Evolutionary conservation across 2,113 vertebrate genomes (phyloP).

Genomic region (Cathartes aura): DNA sequence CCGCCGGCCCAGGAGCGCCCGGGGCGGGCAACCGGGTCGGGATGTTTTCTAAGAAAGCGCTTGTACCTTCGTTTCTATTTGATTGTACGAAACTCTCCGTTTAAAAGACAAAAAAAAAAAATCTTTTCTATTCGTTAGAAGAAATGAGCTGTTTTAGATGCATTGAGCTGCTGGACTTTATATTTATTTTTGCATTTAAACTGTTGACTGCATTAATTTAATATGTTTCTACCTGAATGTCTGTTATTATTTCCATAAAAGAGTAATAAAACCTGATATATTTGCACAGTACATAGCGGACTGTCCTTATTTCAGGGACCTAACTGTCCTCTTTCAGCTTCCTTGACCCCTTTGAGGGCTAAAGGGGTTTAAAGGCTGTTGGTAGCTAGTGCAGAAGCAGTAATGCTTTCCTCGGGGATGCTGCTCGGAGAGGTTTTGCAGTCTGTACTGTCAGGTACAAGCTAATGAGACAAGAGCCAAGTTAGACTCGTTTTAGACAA

Average conservation of each 20-base stretch:
- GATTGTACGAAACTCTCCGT: slow-evolving; percentile 46
- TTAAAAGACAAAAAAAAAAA: slow-evolving; percentile 21
- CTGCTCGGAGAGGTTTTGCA: not conserved
- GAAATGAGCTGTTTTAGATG: slow-evolving; percentile 69
- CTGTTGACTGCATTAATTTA: slow-evolving; percentile 77
- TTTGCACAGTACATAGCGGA: slow-evolving; percentile 72
- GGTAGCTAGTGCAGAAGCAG: fast-evolving
- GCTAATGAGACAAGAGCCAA: not conserved
- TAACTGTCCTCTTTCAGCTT: not conserved
- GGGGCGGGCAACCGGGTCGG: not conserved
- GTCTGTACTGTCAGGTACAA: not conserved
- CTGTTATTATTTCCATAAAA: slow-evolving; percentile 73
- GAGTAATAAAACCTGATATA: slow-evolving; percentile 82
- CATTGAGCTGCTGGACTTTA: slow-evolving; percentile 64
- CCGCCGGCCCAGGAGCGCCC: not conserved
- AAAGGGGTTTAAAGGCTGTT: not conserved
- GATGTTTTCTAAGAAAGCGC: slow-evolving; percentile 58
- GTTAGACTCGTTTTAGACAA: not conserved
- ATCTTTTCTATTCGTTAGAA: slow-evolving; percentile 73
- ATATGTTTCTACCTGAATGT: slow-evolving; percentile 80
- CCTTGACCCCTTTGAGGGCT: not conserved
- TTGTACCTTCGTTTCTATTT: slow-evolving; percentile 60
- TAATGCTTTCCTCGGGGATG: not conserved
- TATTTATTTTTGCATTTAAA: slow-evolving; percentile 86
- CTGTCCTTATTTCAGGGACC: not conserved